A percentile compares a stretch with the other conserved stretches of the same genome.
phyloP scores from a whole-genome alignment of 2,888 invertebrate genomes.

The Phaonia tiefii region DNA sequence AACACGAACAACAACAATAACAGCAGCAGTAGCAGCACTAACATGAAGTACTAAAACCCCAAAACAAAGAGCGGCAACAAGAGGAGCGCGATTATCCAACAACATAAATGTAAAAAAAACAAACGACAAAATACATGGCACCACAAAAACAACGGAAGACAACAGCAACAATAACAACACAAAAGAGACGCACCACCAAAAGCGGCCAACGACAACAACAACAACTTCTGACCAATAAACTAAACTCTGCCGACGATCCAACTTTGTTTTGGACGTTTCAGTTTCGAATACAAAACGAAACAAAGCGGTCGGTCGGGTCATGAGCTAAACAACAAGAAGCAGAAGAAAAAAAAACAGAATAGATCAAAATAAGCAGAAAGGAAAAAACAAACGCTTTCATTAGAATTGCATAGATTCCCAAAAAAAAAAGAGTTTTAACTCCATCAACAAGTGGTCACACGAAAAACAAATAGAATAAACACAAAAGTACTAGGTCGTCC shows the following conservation, averaged over 20 bases:
- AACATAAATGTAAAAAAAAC: slow-evolving; percentile 43
- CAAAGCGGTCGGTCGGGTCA: slow-evolving; percentile 57
- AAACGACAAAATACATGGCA: slow-evolving; percentile 10
- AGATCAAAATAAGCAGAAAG: slow-evolving; percentile 9
- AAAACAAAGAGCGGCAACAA: slow-evolving; percentile 40
- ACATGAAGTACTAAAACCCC: slow-evolving; percentile 31
- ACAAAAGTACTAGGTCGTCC: background rate
- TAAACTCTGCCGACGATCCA: slow-evolving; percentile 50
- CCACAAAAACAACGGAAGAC: slow-evolving; percentile 43
- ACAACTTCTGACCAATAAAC: slow-evolving; percentile 47
- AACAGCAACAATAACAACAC: slow-evolving; percentile 3
- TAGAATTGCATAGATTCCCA: too few relatives aligned
- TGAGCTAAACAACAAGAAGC: slow-evolving; percentile 30
- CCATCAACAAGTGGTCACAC: slow-evolving; percentile 22
- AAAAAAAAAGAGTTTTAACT: background rate
- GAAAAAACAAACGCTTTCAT: slow-evolving; percentile 19
- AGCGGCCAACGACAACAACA: slow-evolving; percentile 46
- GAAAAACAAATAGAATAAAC: slow-evolving; percentile 23
- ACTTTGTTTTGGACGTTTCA: slow-evolving; percentile 64
- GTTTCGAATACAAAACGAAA: slow-evolving; percentile 62
- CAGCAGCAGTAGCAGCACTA: background rate
- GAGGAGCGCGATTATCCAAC: slow-evolving; percentile 48
- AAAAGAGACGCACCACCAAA: slow-evolving; percentile 18
- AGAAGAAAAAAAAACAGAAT: slow-evolving; percentile 6
- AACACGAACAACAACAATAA: too few relatives aligned